Evolutionary conservation across 2,113 vertebrate genomes (phyloP).

Genomic region (Pachypanchax playfairii): DNA sequence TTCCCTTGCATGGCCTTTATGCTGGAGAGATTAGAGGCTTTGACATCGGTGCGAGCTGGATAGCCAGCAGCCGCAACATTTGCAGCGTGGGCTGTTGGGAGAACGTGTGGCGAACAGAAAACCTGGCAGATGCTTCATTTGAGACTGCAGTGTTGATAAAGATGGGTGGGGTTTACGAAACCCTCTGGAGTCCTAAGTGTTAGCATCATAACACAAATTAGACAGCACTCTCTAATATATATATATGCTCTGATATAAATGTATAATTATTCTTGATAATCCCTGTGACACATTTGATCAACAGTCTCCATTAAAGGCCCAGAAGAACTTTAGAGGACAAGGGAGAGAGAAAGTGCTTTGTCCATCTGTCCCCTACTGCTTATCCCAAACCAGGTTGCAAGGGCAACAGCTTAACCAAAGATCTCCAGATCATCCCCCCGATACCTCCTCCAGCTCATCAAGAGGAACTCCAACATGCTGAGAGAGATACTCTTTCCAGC

Average conservation of each 20-base stretch:
- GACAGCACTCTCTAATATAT: slow-evolving; percentile 4
- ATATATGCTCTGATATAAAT: no score
- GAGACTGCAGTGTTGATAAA: slow-evolving; percentile 53
- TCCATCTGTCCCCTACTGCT: no score
- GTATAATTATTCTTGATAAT: background rate
- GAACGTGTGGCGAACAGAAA: slow-evolving; percentile 45
- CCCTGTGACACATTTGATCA: background rate
- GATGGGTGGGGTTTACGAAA: slow-evolving; percentile 58
- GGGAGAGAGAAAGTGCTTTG: background rate
- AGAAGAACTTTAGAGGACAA: background rate
- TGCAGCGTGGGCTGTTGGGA: slow-evolving; percentile 33
- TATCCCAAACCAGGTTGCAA: no score
- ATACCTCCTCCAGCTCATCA: no score
- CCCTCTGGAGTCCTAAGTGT: slow-evolving; percentile 20
- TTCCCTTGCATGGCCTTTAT: slow-evolving; percentile 73
- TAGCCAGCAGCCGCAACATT: slow-evolving; percentile 60
- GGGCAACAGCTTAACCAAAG: no score
- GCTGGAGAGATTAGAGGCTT: slow-evolving; percentile 73
- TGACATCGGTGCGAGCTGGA: slow-evolving; percentile 58
- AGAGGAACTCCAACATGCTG: no score
- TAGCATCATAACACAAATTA: slow-evolving; percentile 21
- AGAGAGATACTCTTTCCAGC: no score
- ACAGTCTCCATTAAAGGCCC: background rate
- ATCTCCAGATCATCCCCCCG: no score
- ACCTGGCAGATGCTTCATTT: slow-evolving; percentile 58